Percentiles rank a stretch among this genome's conserved stretches.
phyloP scores from a whole-genome alignment of 2,888 invertebrate genomes.

The Leptodirus hochenwartii region DNA sequence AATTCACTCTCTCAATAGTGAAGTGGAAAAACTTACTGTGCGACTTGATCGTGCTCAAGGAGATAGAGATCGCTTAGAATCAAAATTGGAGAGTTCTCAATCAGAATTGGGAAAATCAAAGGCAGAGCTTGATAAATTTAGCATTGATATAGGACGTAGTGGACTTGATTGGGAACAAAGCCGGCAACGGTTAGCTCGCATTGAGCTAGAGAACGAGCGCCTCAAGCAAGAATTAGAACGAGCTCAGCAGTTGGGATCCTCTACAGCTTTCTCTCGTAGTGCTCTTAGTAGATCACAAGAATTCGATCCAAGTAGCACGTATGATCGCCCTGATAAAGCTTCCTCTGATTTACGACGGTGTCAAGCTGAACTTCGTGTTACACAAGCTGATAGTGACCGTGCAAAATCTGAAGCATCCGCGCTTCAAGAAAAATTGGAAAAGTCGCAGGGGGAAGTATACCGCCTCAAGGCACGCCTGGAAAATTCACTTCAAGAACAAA shows the following conservation, averaged over 20 bases:
- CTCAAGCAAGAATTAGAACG: slow-evolving; percentile 46
- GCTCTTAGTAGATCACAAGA: slow-evolving; percentile 65
- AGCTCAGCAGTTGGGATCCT: slow-evolving; percentile 64
- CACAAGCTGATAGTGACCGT: slow-evolving; percentile 80
- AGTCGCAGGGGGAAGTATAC: slow-evolving; percentile 89
- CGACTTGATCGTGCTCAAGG: slow-evolving; percentile 76
- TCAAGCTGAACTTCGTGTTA: slow-evolving; percentile 78
- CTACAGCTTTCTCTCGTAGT: slow-evolving; percentile 65
- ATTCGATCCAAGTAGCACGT: slow-evolving; percentile 39
- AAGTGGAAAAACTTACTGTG: slow-evolving; percentile 75
- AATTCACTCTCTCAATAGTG: slow-evolving; percentile 75
- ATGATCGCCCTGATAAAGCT: too few species aligned
- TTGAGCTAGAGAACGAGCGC: slow-evolving; percentile 81
- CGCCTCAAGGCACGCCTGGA: slow-evolving; percentile 84
- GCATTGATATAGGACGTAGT: slow-evolving; percentile 74
- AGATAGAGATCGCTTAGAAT: slow-evolving; percentile 80
- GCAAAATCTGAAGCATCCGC: slow-evolving; percentile 66
- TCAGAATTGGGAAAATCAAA: slow-evolving; percentile 88
- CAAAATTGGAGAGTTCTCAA: slow-evolving; percentile 81
- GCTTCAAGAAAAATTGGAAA: slow-evolving; percentile 81
- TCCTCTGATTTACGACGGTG: slow-evolving; percentile 71
- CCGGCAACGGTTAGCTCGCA: slow-evolving; percentile 61
- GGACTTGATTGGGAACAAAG: slow-evolving; percentile 80
- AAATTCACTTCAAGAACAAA: slow-evolving; percentile 89
- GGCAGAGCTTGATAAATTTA: slow-evolving; percentile 82